Evolutionary conservation across 2,797 vertebrate genomes (phyloP).

Genomic region (Dromococcyx pavoninus): DNA sequence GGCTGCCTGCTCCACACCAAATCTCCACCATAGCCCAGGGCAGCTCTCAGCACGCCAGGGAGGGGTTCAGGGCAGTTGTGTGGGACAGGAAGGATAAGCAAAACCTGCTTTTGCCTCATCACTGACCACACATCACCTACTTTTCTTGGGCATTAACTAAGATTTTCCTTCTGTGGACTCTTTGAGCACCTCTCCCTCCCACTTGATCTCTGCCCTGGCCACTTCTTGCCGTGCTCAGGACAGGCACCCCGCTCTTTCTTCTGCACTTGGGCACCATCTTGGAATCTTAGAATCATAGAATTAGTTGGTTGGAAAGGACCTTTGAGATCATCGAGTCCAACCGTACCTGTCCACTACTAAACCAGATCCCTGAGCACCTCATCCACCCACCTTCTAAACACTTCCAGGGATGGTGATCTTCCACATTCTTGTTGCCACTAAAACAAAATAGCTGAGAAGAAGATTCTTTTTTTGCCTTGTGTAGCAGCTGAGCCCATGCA

Average conservation of each 20-base stretch:
- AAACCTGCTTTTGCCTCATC: neutral
- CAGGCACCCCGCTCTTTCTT: neutral
- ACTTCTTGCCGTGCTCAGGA: neutral
- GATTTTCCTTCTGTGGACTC: neutral
- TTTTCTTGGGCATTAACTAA: neutral
- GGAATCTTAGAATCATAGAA: too few species aligned
- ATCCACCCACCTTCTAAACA: too few species aligned
- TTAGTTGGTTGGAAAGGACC: too few species aligned
- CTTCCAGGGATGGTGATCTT: too few species aligned
- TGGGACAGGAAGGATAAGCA: neutral
- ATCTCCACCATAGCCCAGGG: neutral
- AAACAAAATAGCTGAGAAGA: too few species aligned
- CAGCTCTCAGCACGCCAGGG: neutral
- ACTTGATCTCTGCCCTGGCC: neutral
- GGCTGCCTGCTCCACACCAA: fast-evolving
- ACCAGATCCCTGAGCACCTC: too few species aligned
- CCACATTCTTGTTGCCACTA: too few species aligned
- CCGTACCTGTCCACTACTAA: too few species aligned
- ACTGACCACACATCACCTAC: neutral
- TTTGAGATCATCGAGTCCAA: too few species aligned
- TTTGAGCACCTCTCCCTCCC: fast-evolving
- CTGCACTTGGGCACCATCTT: neutral
- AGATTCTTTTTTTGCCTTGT: neutral
- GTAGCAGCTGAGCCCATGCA: neutral
- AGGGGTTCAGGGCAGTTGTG: fast-evolving